phyloP scores from a whole-genome alignment of 1,140 invertebrate species.

The Venturia canescens region DNA sequence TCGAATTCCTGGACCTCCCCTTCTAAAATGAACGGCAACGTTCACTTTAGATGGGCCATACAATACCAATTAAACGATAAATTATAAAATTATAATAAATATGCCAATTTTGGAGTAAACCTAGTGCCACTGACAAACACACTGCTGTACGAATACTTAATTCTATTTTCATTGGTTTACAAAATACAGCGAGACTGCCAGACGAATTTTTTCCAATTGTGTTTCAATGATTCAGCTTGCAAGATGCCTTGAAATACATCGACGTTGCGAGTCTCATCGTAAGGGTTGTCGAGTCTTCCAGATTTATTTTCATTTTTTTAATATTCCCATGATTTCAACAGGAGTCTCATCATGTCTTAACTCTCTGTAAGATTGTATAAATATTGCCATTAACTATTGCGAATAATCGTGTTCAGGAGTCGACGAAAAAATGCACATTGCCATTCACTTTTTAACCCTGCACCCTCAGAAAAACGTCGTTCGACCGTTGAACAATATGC shows the following conservation, averaged over 20 bases:
- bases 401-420: neutral
- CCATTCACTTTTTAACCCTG: constrained; percentile 5
- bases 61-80: neutral
- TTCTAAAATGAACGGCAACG: neutral
- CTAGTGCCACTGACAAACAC: neutral
- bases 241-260: constrained; percentile 39
- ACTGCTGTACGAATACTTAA: constrained; percentile 27
- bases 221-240: neutral
- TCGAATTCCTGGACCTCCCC: neutral
- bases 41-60: neutral
- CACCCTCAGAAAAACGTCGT: neutral
- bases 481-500: no score
- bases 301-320: neutral
- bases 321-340: neutral
- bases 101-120: neutral
- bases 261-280: constrained; percentile 42
- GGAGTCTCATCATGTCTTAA: neutral
- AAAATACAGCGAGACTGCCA: constrained; percentile 5
- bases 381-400: constrained; percentile 44
- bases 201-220: neutral
- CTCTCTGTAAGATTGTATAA: constrained; percentile 34
- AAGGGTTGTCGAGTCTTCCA: constrained; percentile 44
- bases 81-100: neutral
- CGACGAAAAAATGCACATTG: neutral
- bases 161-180: neutral